Base-by-base conservation (phyloP, 2,888 invertebrate species). In the Plemyria rubiginata region DNA sequence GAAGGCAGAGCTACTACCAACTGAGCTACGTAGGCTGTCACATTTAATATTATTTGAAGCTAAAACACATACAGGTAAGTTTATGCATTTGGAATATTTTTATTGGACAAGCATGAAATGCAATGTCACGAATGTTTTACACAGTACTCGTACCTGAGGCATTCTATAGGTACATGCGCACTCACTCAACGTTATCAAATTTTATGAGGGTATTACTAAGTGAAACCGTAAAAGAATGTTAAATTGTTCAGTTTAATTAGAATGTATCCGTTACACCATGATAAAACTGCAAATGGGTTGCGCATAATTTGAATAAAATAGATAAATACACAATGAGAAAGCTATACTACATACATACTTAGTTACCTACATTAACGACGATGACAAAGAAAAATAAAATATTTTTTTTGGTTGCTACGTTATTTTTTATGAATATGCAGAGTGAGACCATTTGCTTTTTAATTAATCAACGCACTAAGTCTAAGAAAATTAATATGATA, bases 211-310 rank as follows among this genome's bases (percentile, higher is more conserved):
- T 55, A 64, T 63, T 65, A 52, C 53, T 40, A 32, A 59, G 51
- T 45, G 29, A 59, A 52, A 54, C 53, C 36, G 56, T 59, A 53
- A 52, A 62, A 41, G 15, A 55, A 66, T 54, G 43, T 43, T 16
- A n/a, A 54, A 58, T 55, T 62, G 58, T 62, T 65, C 49, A 45
- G 16, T 49, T 50, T 64, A 67, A 60, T 69, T 58, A 55, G 22
- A 57, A 55, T 57, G 54, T 54, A 62, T 67, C 65, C 15, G 60
- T 62, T 54, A 56, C 60, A 57, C 59, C 61, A 65, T 61, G 68
- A 71, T 71, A 71, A 71, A 62, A 43, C 59, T 70, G 67, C 62
- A 67, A 70, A 66, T 70, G 38, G 68, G 68, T 61, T 61, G 59
- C 60, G 56, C 46, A 45, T 62, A 65, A 59, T 68, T 63, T 64